These are phyloP conservation scores for Ara ararauna DNA, from an alignment of 2,797 vertebrate species.

Conservation along the genomic window DNA sequence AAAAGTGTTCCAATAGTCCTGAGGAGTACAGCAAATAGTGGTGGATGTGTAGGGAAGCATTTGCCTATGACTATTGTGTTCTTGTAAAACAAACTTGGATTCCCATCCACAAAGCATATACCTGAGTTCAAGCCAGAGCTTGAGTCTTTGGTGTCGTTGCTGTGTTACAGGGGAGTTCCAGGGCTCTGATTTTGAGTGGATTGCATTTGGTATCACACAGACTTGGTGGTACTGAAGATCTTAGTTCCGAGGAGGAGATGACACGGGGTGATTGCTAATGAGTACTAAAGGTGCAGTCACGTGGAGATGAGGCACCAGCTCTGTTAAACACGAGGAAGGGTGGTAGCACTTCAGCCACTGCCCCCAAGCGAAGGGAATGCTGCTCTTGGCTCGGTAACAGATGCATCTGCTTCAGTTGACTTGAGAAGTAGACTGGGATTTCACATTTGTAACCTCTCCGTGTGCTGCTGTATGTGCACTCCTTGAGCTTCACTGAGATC, in stretches of 20 bases:
- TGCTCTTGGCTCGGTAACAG: neutral
- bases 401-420: neutral
- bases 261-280: neutral
- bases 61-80: neutral
- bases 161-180: neutral
- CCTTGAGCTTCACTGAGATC: neutral
- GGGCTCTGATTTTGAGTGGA: fast-evolving
- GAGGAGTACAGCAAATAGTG: neutral
- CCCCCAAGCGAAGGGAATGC: fast-evolving
- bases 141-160: fast-evolving
- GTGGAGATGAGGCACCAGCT: neutral
- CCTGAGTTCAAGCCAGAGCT: neutral
- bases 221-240: neutral
- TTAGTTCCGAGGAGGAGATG: neutral
- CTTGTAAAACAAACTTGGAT: neutral
- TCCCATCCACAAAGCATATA: fast-evolving
- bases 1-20: constrained; percentile 26
- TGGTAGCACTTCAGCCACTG: neutral
- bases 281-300: neutral
- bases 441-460: neutral
- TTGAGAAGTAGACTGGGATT: neutral
- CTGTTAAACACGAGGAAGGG: neutral
- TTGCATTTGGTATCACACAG: too few species aligned
- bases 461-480: fast-evolving
- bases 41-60: neutral